phyloP scores from a whole-genome alignment of 1,140 invertebrate genomes.

The Gryllus bimaculatus region DNA sequence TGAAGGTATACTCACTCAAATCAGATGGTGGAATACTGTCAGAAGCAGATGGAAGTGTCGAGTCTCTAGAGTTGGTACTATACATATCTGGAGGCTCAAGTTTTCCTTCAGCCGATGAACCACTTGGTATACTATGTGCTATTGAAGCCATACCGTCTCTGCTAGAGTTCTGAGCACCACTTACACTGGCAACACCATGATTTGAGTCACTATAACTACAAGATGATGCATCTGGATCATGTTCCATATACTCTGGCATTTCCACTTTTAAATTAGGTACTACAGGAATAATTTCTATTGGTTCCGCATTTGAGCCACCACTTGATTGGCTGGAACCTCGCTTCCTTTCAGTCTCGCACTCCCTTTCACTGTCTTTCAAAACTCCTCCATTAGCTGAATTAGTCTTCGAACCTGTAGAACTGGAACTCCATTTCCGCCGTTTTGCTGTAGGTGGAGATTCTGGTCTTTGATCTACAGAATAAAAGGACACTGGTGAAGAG shows the following conservation, averaged over 20 bases:
- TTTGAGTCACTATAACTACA: conserved; percentile 14
- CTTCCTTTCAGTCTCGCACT: conserved; percentile 11
- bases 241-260: conserved; percentile 40
- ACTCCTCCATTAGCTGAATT: conserved; percentile 12
- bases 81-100: conserved; percentile 28
- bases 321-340: background rate
- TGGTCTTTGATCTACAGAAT: conserved; percentile 6
- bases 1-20: conserved; percentile 13
- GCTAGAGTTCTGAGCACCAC: background rate
- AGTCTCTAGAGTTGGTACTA: conserved; percentile 35
- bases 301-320: conserved; percentile 25
- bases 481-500: conserved; percentile 22
- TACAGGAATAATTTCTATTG: conserved; percentile 40
- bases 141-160: conserved; percentile 3
- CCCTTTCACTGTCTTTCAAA: conserved; percentile 11
- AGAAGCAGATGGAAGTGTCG: conserved; percentile 17
- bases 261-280: conserved; percentile 41
- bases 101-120: conserved; percentile 2
- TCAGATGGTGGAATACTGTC: conserved; percentile 27
- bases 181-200: background rate
- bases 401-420: conserved; percentile 11
- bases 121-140: conserved; percentile 2
- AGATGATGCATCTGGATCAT: conserved; percentile 22
- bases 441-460: conserved; percentile 19
- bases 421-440: conserved; percentile 14